These are phyloP conservation scores for Sthenelais limicola DNA, from an alignment of 2,888 invertebrate species.

Conservation along the genomic window DNA sequence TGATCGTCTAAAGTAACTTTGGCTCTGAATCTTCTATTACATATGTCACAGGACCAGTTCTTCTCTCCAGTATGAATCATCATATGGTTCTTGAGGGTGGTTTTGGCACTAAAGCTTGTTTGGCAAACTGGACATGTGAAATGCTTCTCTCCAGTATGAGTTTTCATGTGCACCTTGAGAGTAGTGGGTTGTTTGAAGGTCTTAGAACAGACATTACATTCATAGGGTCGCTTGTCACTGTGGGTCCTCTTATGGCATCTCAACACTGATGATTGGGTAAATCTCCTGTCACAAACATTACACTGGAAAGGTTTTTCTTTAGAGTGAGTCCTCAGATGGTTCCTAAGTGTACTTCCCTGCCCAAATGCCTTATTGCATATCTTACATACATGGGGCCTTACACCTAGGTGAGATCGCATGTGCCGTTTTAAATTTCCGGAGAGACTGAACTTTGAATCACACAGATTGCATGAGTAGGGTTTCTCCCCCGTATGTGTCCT, in stretches of 20 bases:
- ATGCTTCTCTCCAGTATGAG: not conserved
- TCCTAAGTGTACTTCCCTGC: not conserved
- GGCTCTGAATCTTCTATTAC: too few species aligned
- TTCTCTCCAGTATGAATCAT: not conserved
- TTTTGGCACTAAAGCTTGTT: not conserved
- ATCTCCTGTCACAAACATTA: not conserved
- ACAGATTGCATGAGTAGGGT: too few species aligned
- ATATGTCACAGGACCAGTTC: too few species aligned
- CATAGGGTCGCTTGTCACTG: not conserved
- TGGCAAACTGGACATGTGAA: not conserved
- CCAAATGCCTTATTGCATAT: not conserved
- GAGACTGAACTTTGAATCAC: too few species aligned
- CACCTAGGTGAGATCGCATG: too few species aligned
- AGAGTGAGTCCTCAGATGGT: not conserved
- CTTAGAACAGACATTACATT: not conserved
- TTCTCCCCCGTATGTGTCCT: not conserved
- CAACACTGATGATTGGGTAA: not conserved
- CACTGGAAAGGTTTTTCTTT: not conserved
- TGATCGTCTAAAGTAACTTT: too few species aligned
- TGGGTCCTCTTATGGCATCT: not conserved
- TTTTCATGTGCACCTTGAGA: not conserved
- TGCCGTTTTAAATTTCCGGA: too few species aligned
- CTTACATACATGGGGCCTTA: not conserved
- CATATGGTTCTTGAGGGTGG: not conserved
- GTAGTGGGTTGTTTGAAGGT: not conserved